Base-by-base conservation (phyloP, 2,888 invertebrate species). In the Caenorhabditis zanzibari region DNA sequence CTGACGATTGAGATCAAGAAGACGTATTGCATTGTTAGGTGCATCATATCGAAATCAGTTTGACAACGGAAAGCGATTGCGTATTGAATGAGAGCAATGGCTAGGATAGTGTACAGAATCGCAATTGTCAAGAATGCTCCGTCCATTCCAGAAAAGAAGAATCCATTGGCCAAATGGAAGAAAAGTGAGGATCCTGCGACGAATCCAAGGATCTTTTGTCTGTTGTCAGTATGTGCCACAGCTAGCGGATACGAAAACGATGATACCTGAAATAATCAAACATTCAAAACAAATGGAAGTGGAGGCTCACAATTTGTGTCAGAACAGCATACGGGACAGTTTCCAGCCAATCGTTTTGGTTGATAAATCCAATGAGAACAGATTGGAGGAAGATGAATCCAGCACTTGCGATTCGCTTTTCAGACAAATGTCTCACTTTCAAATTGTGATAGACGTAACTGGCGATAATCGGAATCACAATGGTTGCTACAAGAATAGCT, bases 21-120 rank as follows among this genome's bases (percentile, higher is more conserved):
- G 14, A 59, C 66, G 59, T 82, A 82, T 12, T 82, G 72, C 82
- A 82, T 76, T 24, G 82, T 12, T 26, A 75, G 6, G 56, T 64
- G 71, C 47, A 69, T 75, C 26, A 68, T 71, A 47, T 76, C 76
- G 38, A 76, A 72, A 28, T 82, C 72, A 16, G 71, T 52, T 14
- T 56, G 54, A 6, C n/a, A 10, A 14, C 75, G 76, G 47, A 16
- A 72, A 7, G 79, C 71, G 35, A 82, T 63, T 9, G 71, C 19
- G n/a, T 66, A 73, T 66, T 76, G 76, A 32, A 76, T 76, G 41
- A 82, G 44, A 9, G 52, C 49, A 32, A 82, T 7, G 2, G 82
- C 59, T 14, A 82, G 66, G 38, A 72, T 10, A 28, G 76, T 59
- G 44, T 76, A 82, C 38, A 82, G 26, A 52, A 63, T 16, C 2